Percentiles rank a stretch among this genome's conserved stretches.
phyloP scores from a whole-genome alignment of 2,888 invertebrate genomes.

The Dusona sp. region DNA sequence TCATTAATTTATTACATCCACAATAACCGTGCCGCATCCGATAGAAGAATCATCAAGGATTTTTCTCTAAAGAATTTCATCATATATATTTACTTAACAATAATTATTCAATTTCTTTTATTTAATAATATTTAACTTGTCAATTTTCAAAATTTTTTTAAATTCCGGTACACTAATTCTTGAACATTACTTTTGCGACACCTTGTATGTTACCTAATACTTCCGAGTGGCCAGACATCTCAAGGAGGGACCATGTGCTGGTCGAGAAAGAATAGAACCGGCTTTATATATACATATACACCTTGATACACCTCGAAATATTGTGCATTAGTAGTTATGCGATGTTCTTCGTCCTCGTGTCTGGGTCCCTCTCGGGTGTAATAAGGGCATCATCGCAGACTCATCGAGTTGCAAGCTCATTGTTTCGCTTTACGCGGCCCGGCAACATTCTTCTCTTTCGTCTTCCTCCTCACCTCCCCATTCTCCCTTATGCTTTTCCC shows the following conservation, averaged over 20 bases:
- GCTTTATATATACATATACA: not conserved
- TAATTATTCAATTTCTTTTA: too few species aligned
- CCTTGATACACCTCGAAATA: conserved; percentile 47
- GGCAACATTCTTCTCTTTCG: not conserved
- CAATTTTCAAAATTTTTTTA: too few species aligned
- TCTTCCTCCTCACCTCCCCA: not conserved
- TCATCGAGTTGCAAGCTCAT: conserved; percentile 67
- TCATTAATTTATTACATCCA: too few species aligned
- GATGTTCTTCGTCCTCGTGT: conserved; percentile 52
- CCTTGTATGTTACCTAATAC: not conserved
- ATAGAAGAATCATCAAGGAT: too few species aligned
- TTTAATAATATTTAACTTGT: too few species aligned
- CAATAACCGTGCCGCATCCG: too few species aligned
- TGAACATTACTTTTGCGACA: not conserved
- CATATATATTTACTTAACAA: too few species aligned
- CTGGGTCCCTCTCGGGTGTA: conserved; percentile 31
- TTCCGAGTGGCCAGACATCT: conserved; percentile 25
- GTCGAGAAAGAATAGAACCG: conserved; percentile 62
- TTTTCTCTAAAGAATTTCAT: too few species aligned
- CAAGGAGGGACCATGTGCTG: conserved; percentile 79
- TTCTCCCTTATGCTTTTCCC: not conserved
- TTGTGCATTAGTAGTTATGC: conserved; percentile 44
- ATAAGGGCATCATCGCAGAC: conserved; percentile 68
- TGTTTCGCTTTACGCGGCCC: conserved; percentile 10
- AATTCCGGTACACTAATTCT: too few species aligned